phyloP scores from a whole-genome alignment of 2,797 vertebrate genomes.

The Rhinatrema bivittatum region DNA sequence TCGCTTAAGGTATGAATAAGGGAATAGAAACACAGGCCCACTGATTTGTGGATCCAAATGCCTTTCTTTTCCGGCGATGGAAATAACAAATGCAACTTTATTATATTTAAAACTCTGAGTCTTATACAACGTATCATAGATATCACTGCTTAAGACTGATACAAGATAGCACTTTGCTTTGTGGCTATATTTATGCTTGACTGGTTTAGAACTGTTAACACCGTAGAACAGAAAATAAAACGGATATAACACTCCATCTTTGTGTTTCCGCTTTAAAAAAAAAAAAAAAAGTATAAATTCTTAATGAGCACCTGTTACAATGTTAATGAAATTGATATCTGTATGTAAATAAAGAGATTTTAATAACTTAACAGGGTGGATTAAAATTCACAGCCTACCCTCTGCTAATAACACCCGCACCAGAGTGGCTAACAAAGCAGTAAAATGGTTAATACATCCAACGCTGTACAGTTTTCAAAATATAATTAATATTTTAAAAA shows the following conservation, averaged over 20 bases:
- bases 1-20: slow-evolving; percentile 15
- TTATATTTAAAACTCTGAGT: no score
- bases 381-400: slow-evolving; percentile 62
- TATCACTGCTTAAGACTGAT: no score
- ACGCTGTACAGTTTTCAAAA: slow-evolving; percentile 56
- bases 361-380: slow-evolving; percentile 74
- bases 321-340: slow-evolving; percentile 66
- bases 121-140: no score
- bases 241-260: slow-evolving; percentile 49
- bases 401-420: slow-evolving; percentile 49
- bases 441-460: slow-evolving; percentile 38
- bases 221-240: slow-evolving; percentile 37
- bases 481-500: slow-evolving; percentile 76
- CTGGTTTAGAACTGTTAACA: slow-evolving; percentile 33
- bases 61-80: background rate
- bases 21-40: background rate
- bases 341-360: slow-evolving; percentile 70
- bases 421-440: slow-evolving; percentile 49
- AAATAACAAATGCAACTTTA: no score
- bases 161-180: slow-evolving; percentile 1
- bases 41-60: background rate
- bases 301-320: slow-evolving; percentile 72
- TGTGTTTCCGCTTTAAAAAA: slow-evolving; percentile 26
- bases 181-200: slow-evolving; percentile 11
- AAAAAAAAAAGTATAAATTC: slow-evolving; percentile 64